Evolutionary conservation across 2,797 vertebrate genomes (phyloP).

Genomic region (Varecia variegata): DNA sequence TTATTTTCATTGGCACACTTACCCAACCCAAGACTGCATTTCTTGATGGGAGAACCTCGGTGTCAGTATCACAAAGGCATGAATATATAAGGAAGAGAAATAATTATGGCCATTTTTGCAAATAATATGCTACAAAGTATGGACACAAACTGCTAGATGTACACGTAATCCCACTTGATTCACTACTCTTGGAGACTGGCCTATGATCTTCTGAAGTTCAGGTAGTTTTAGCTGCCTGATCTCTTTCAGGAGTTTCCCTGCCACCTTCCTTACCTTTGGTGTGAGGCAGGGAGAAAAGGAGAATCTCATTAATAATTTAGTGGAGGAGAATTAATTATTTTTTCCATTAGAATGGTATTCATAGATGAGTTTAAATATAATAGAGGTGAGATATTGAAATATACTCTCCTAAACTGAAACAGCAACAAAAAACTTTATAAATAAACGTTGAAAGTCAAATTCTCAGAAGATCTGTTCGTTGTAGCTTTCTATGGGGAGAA

Average conservation of each 20-base stretch:
- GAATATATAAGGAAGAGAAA: not conserved
- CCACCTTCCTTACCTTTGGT: not conserved
- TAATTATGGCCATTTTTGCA: not conserved
- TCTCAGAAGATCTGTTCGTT: not conserved
- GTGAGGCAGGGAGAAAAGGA: not conserved
- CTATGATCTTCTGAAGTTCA: not conserved
- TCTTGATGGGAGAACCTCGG: not conserved
- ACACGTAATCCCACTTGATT: not conserved
- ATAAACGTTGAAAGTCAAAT: not conserved
- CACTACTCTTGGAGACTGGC: not conserved
- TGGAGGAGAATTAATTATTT: not conserved
- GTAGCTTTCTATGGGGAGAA: not conserved
- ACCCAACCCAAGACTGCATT: not conserved
- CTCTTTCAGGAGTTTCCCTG: not conserved
- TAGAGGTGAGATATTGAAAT: constrained; percentile 19
- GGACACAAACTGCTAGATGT: not conserved
- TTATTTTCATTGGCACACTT: too few species aligned
- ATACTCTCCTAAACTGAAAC: not conserved
- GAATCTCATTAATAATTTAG: not conserved
- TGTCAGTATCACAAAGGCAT: not conserved
- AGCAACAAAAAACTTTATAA: not conserved
- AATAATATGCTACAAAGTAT: not conserved
- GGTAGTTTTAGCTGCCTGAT: not conserved
- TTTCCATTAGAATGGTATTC: constrained; percentile 21
- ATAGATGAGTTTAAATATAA: constrained; percentile 7